Percentiles rank a stretch among this genome's conserved stretches.
These are phyloP conservation scores for Gorsachius goisagi DNA, from an alignment of 2,113 vertebrate species.

Conservation along the genomic window DNA sequence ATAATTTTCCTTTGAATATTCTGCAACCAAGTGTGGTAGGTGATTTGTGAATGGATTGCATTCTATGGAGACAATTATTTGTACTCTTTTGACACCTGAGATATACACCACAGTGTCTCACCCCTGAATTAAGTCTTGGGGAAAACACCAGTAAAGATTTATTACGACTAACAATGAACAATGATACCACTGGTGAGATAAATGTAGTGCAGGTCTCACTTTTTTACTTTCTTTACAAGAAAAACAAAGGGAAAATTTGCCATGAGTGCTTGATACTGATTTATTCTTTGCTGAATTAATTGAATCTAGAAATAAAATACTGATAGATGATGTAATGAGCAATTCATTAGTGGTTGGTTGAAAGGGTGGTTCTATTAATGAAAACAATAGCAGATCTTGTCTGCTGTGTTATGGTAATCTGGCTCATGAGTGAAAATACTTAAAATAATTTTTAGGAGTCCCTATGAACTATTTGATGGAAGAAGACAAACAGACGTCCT, in stretches of 20 bases:
- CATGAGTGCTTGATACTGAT: not conserved
- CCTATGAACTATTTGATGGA: not conserved
- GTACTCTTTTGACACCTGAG: not conserved
- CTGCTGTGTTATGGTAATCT: not conserved
- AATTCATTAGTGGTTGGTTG: not conserved
- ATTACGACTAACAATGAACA: not conserved
- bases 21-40: not conserved
- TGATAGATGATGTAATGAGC: not conserved
- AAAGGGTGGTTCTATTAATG: not conserved
- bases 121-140: not conserved
- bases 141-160: not conserved
- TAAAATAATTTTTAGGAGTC: not conserved
- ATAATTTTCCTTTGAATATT: not conserved
- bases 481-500: not conserved
- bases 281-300: not conserved
- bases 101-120: not conserved
- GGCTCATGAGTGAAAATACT: not conserved
- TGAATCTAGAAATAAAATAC: not conserved
- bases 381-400: not conserved
- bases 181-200: not conserved
- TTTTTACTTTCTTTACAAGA: not conserved
- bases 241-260: not conserved
- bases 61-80: not conserved
- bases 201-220: not conserved
- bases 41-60: not conserved